Percentiles rank a stretch among this genome's conserved stretches.
Conservation (phyloP, 2,888 invertebrate genomes). For the Heliconius ismenius region DNA sequence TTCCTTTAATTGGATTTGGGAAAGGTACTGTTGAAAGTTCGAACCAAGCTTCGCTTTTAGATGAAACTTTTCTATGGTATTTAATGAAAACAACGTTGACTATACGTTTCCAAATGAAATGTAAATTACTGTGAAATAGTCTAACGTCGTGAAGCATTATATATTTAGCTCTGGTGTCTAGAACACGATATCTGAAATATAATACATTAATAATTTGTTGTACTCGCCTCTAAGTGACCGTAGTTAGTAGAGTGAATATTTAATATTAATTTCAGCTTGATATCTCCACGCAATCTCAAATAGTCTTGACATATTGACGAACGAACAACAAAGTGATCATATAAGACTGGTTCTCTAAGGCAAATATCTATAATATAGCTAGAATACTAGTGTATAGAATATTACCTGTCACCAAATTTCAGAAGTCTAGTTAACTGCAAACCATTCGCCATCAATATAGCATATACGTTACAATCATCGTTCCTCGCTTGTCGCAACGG, state of each 20-base stretch:
- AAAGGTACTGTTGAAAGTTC: constrained; percentile 88
- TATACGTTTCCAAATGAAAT: constrained; percentile 89
- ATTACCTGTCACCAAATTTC: constrained; percentile 85
- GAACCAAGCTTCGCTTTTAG: constrained; percentile 81
- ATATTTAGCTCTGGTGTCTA: constrained; percentile 87
- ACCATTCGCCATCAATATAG: constrained; percentile 88
- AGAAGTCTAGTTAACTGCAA: constrained; percentile 85
- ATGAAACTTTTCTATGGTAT: constrained; percentile 68
- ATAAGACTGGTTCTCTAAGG: too few relatives aligned
- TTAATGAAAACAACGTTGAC: constrained; percentile 88
- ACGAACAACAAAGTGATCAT: too few relatives aligned
- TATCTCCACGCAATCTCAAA: too few relatives aligned
- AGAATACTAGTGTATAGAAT: too few relatives aligned
- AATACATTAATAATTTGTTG: background rate
- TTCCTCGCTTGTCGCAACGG: constrained; percentile 81
- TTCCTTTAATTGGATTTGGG: constrained; percentile 81
- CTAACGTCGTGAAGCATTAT: constrained; percentile 86
- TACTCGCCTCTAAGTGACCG: too few relatives aligned
- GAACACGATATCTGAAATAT: constrained; percentile 82
- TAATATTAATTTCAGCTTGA: too few relatives aligned
- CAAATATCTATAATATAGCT: too few relatives aligned
- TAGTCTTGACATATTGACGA: too few relatives aligned
- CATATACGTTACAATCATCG: constrained; percentile 86
- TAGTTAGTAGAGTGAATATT: too few relatives aligned
- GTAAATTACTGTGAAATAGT: constrained; percentile 84